Base-by-base conservation (phyloP, 2,888 invertebrate species). In the Patella pellucida region DNA sequence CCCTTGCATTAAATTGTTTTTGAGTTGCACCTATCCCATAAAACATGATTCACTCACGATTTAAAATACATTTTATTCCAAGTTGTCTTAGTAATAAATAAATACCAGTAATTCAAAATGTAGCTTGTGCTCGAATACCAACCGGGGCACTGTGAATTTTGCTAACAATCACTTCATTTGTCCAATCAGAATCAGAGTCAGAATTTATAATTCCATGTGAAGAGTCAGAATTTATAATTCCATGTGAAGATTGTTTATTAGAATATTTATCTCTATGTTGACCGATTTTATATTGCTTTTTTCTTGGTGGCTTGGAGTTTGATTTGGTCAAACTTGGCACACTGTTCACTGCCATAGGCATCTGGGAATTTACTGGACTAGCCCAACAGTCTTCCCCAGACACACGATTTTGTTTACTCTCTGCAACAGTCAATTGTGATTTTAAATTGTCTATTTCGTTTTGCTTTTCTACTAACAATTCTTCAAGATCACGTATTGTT, bases 131-230 rank as follows among this genome's bases (percentile, higher is more conserved):
- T 23, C 62, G 62, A 62, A 62, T 23, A 12, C 19, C 62, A 23
- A 23, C 19, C 11, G 62, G 62, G 14, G 62, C 62, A 62, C 62
- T 62, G 62, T 62, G 62, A 23, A 62, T 62, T 62, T 62, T 62
- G 14, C 62, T 62, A 62, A 23, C 62, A 62, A 62, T 23, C 23
- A 62, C 23, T 62, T 62, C 62, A 62, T 62, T 62, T 23, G 62
- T 62, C 62, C 62, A 62, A 62, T 62, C 62, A 23, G 62, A 62
- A 62, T 62, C 62, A 3, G 62, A 62, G 23, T 62, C 62, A 3
- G 62, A 62, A 62, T 23, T 62, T 23, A 62, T 23, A 23, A 23
- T 23, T 62, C n/a, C 11, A 19, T 23, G 19, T 62, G 62, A 19
- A 23, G 4, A n/a, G 23, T 62, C 62, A 3, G 62, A 62, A 62